Percentiles rank a stretch among this genome's conserved stretches.
phyloP scores from a whole-genome alignment of 2,888 invertebrate species.

The Poecilobothrus nobilitatus region DNA sequence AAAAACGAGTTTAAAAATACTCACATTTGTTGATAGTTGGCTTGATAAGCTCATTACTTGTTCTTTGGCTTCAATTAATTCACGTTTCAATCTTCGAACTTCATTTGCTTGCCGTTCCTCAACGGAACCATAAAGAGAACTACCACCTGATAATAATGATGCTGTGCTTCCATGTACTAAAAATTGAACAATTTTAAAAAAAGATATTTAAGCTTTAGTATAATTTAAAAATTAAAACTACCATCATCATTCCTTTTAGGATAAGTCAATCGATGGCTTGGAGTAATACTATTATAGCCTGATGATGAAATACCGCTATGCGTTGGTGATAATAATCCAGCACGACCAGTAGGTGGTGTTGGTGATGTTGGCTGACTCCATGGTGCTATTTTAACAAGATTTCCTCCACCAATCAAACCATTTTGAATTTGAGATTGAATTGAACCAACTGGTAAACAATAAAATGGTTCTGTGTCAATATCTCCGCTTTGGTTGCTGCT shows the following conservation, averaged over 20 bases:
- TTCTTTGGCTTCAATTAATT: slow-evolving; percentile 87
- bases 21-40: slow-evolving; percentile 94
- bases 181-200: no score
- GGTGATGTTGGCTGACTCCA: slow-evolving; percentile 70
- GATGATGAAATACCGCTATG: slow-evolving; percentile 41
- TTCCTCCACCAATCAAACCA: slow-evolving; percentile 24
- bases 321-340: slow-evolving; percentile 52
- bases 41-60: slow-evolving; percentile 92
- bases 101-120: slow-evolving; percentile 95
- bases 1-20: slow-evolving; percentile 40
- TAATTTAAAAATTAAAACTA: slow-evolving; percentile 27
- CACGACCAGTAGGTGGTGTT: slow-evolving; percentile 48
- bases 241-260: slow-evolving; percentile 62
- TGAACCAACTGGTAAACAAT: slow-evolving; percentile 71
- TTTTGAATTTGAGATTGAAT: slow-evolving; percentile 29
- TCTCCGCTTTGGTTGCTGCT: slow-evolving; percentile 71
- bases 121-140: slow-evolving; percentile 81
- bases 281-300: no score
- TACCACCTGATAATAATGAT: slow-evolving; percentile 86
- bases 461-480: slow-evolving; percentile 78
- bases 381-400: slow-evolving; percentile 44
- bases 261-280: slow-evolving; percentile 54
- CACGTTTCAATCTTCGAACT: slow-evolving; percentile 83
- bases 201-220: no score
- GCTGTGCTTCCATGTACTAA: slow-evolving; percentile 91